Evolutionary conservation across 2,113 vertebrate species (phyloP).

Genomic region (Phrynocephalus versicolor): DNA sequence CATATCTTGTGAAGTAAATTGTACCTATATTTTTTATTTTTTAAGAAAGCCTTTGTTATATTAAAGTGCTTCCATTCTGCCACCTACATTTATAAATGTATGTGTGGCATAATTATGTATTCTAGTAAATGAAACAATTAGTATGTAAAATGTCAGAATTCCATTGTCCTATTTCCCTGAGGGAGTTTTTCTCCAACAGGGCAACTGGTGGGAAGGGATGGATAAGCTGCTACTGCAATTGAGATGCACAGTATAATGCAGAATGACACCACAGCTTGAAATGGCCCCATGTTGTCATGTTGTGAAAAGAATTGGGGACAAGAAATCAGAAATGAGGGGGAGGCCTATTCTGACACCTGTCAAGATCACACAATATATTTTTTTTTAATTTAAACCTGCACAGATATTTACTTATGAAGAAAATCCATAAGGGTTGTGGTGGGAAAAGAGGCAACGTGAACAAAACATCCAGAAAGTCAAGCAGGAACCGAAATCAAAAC

Average conservation of each 20-base stretch:
- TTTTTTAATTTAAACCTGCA: neutral
- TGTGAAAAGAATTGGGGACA: neutral
- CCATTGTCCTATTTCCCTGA: slow-evolving; percentile 8
- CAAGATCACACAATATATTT: neutral
- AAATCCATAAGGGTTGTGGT: neutral
- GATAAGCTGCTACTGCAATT: neutral
- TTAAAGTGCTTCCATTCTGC: slow-evolving; percentile 24
- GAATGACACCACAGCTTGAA: neutral
- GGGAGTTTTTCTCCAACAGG: neutral
- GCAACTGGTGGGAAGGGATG: neutral
- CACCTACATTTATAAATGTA: neutral
- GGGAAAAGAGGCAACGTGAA: neutral
- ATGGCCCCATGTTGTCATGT: neutral
- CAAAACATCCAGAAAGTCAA: neutral
- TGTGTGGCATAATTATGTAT: neutral
- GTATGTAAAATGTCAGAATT: slow-evolving; percentile 10
- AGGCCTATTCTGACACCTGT: neutral
- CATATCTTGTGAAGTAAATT: slow-evolving; percentile 16
- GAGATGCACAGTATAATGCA: neutral
- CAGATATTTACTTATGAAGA: neutral
- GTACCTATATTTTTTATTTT: slow-evolving; percentile 22
- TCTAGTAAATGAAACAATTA: slow-evolving; percentile 11
- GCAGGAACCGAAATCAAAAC: too few relatives aligned
- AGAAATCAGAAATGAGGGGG: neutral
- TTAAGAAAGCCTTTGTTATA: slow-evolving; percentile 12